Evolutionary conservation across 1,140 invertebrate genomes (phyloP), one percentile per base, ranked within the genome.

Genomic region (Phymorhynchus buccinoides): DNA sequence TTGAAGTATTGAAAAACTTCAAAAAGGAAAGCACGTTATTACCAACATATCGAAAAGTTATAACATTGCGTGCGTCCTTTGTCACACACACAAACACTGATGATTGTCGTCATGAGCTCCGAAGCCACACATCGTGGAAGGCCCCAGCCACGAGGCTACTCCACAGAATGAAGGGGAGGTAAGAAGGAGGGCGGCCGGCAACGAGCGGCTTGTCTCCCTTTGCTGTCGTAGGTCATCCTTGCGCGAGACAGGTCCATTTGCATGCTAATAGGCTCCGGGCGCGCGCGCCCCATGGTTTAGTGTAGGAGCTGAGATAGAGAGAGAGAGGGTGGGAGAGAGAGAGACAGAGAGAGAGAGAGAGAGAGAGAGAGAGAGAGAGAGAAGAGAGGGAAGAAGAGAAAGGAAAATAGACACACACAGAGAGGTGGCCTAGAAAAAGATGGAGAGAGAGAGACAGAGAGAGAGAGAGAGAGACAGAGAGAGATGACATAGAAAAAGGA

Each of bases 231-330:
- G 71, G 71, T 75, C 71, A 75, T 37, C 35, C 35, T 48, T 81
- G 80, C n/a, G 32, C 48, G 48, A 81, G 80, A 81, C 80, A 81
- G 39, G 48, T 30, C 48, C 80, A 83, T 83, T 83, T 83, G 80
- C 80, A 83, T 83, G 80, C 80, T n/a, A 83, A 83, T 83, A 35
- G 44, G 80, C n/a, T 35, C 12, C 3, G 37, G 39, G 14, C 9
- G 80, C 37, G 62, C 32, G 41, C 56, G 62, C n/a, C n/a, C n/a
- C n/a, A n/a, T n/a, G n/a, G 39, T n/a, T 16, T 75, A 37, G 35
- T 32, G 39, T 32, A 41, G 35, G 35, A 22, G 71, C 7, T n/a
- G 68, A 18, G 68, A 35, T 73, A 32, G 32, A 30, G 68, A 18
- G n/a, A 73, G 30, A 32, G 32, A 1, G 18, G 71, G 56, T 14